Percentiles rank a stretch among this genome's conserved stretches.
Evolutionary conservation across 2,888 invertebrate species (phyloP).

Genomic region (Latrodectus elegans): DNA sequence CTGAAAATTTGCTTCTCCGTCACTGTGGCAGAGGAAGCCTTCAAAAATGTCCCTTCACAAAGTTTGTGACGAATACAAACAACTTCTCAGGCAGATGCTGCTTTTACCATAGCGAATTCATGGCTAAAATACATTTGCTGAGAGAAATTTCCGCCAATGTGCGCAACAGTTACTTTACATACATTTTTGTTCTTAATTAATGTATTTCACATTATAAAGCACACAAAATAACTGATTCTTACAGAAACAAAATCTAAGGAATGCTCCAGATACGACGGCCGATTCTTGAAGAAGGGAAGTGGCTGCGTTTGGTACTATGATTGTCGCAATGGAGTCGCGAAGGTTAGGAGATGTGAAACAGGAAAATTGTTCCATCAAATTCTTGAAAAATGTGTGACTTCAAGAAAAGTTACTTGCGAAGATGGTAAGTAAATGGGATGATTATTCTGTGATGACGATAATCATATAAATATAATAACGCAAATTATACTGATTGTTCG

Average conservation of each 20-base stretch:
- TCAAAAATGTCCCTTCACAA: no score
- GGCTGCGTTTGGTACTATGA: conserved; percentile 13
- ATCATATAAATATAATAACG: no score
- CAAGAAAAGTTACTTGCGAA: not conserved
- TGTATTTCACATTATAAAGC: not conserved
- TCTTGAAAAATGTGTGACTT: conserved; percentile 12
- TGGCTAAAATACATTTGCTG: no score
- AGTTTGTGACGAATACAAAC: no score
- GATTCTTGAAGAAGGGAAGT: conserved; percentile 15
- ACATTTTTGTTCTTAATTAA: not conserved
- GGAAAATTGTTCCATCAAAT: conserved; percentile 7
- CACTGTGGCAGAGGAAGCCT: no score
- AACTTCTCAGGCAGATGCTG: no score
- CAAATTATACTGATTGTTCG: no score
- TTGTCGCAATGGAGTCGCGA: conserved; percentile 15
- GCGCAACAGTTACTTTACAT: no score
- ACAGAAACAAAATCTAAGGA: conserved; percentile 13
- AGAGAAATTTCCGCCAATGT: no score
- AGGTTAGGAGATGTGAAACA: conserved; percentile 1
- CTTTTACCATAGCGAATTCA: no score
- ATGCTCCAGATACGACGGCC: conserved; percentile 14
- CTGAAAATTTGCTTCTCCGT: no score
- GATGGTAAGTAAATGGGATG: conserved; percentile 11
- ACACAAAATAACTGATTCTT: not conserved
- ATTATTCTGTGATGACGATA: no score